Base-by-base conservation (phyloP, 92 coral and sea anemone species). In the Porites rus region DNA sequence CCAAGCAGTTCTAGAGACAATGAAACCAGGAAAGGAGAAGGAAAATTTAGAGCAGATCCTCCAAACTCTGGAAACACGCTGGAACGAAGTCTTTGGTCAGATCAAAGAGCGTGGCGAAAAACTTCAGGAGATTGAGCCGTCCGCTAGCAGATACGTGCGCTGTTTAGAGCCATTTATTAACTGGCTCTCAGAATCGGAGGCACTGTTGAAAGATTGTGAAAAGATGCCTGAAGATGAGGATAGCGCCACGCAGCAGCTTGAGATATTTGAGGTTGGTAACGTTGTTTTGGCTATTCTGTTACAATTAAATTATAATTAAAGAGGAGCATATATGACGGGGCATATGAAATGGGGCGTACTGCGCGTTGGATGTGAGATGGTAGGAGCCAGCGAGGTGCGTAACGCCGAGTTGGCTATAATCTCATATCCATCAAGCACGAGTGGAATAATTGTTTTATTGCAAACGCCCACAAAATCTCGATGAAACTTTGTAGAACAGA, bases 101-200 rank as follows among this genome's bases (percentile, higher is more conserved):
- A 86, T 95, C 25, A 77, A 52, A 65, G 83, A 82, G 68, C 96
- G 95, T 69, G 75, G 93, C 62, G 72, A 76, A 43, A 90, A 93
- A 72, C 83, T 95, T 16, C 90, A 93, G 65, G 91, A 93, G 52
- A 87, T 96, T 5, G 92, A 95, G 75, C 96, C 96, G 10, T 92
- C 92, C 69, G 98, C 96, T 8, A 91, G 90, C 19, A 81, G 79
- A 21, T 95, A 94, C 72, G 91, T 90, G 62, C 81, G 88, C 79
- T 56, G 85, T 28, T 91, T 90, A 52, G 92, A 87, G 65, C 95
- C 89, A 10, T 96, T 96, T 75, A 91, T 92, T 53, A 82, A 82
- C 75, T 96, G 99, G 99, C 83, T 96, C 17, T 82, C 80, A 18
- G 99, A 95, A 71, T 94, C 95, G 6, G 99, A 96, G 91, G 91